Percentiles rank a stretch among this genome's conserved stretches.
Evolutionary conservation across 2,888 invertebrate species (phyloP).

Genomic region (Trichogramma evanescens): DNA sequence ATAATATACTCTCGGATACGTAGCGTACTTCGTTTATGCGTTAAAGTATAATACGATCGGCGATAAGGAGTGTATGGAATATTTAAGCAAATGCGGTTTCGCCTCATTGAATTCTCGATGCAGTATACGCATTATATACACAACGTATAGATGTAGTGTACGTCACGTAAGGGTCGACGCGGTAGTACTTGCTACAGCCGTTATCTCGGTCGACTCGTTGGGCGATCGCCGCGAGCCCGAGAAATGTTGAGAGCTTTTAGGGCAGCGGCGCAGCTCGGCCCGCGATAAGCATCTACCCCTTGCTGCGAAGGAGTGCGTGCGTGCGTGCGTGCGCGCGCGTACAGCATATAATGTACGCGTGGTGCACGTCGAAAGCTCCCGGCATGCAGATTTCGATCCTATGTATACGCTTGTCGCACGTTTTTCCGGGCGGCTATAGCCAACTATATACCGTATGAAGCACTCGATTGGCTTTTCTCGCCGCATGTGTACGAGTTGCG

Average conservation of each 20-base stretch:
- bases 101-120: slow-evolving; percentile 5
- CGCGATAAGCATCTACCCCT: slow-evolving; percentile 41
- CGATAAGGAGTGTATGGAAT: too few relatives aligned
- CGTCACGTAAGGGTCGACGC: background rate
- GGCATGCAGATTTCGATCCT: too few relatives aligned
- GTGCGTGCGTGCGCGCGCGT: background rate
- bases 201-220: slow-evolving; percentile 43
- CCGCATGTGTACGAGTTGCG: too few relatives aligned
- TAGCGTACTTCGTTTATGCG: too few relatives aligned
- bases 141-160: background rate
- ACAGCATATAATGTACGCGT: too few relatives aligned
- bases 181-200: slow-evolving; percentile 24
- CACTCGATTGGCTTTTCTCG: too few relatives aligned
- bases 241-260: slow-evolving; percentile 29
- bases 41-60: too few relatives aligned
- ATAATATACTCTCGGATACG: too few relatives aligned
- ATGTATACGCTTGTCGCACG: background rate
- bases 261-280: slow-evolving; percentile 45
- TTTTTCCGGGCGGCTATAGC: background rate
- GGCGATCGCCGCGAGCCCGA: slow-evolving; percentile 4
- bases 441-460: too few relatives aligned
- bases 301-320: background rate
- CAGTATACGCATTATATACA: too few relatives aligned
- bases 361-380: too few relatives aligned
- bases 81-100: slow-evolving; percentile 9